Evolutionary conservation across 2,888 invertebrate species (phyloP).

Genomic region (Andrena camellia): DNA sequence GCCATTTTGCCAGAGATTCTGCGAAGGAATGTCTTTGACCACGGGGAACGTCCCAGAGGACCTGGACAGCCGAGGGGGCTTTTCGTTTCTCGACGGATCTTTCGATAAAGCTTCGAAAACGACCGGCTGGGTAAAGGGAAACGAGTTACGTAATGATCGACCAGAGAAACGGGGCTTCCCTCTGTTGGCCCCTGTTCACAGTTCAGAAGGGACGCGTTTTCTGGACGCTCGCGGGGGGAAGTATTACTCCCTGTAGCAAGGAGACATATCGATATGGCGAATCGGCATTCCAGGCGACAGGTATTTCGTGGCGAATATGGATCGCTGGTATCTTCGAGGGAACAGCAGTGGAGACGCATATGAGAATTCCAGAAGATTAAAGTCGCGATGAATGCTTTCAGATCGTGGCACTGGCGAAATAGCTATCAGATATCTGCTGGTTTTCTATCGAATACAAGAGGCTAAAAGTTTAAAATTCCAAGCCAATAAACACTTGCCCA

Average conservation of each 20-base stretch:
- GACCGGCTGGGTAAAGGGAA: slow-evolving; percentile 40
- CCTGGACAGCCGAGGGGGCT: slow-evolving; percentile 50
- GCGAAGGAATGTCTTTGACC: slow-evolving; percentile 40
- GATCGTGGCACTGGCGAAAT: no score
- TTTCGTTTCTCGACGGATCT: slow-evolving; percentile 64
- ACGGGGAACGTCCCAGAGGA: slow-evolving; percentile 55
- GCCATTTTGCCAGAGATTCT: slow-evolving; percentile 34
- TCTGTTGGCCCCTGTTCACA: slow-evolving; percentile 21
- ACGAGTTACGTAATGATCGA: slow-evolving; percentile 40
- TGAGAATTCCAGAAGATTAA: no score
- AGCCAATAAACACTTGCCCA: neutral
- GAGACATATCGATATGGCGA: slow-evolving; percentile 42
- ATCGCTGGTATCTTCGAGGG: neutral
- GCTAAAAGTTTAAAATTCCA: no score
- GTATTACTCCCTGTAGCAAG: slow-evolving; percentile 62
- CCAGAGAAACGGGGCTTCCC: slow-evolving; percentile 15
- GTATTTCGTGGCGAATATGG: slow-evolving; percentile 34
- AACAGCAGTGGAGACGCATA: neutral
- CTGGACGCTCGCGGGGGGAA: slow-evolving; percentile 42
- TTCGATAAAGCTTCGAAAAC: slow-evolving; percentile 71
- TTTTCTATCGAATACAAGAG: no score
- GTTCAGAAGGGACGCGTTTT: slow-evolving; percentile 3
- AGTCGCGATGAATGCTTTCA: no score
- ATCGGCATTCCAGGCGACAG: slow-evolving; percentile 50
- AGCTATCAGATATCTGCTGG: no score